Evolutionary conservation across 2,113 vertebrate species (phyloP).

Genomic region (Dasyurus viverrinus): DNA sequence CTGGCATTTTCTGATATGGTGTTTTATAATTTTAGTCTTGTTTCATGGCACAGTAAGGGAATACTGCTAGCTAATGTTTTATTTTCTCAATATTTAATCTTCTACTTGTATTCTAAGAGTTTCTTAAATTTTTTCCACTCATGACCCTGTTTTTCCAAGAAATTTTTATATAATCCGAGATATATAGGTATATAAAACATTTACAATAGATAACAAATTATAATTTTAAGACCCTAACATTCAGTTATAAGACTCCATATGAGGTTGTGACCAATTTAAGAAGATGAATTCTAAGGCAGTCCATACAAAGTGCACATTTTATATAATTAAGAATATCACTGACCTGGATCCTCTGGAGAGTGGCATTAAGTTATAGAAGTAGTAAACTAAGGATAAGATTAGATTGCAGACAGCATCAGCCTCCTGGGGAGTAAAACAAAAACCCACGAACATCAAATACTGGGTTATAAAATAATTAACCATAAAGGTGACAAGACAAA

Average conservation of each 20-base stretch:
- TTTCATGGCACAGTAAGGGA: background rate
- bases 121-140: too few relatives aligned
- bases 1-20: background rate
- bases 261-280: too few relatives aligned
- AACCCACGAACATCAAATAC: background rate
- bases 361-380: constrained; percentile 99
- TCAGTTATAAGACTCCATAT: too few relatives aligned
- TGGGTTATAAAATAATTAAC: background rate
- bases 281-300: background rate
- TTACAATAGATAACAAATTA: too few relatives aligned
- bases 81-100: background rate
- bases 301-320: background rate
- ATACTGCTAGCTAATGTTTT: background rate
- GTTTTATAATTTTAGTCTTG: background rate
- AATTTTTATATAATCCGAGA: too few relatives aligned
- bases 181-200: too few relatives aligned
- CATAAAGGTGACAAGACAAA: background rate
- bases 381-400: constrained; percentile 97
- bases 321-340: constrained; percentile 62
- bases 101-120: background rate
- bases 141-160: too few relatives aligned
- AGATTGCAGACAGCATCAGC: constrained; percentile 96
- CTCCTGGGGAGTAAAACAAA: constrained; percentile 85
- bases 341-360: constrained; percentile 98
- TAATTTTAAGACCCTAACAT: too few relatives aligned